Evolutionary conservation across 1,140 invertebrate genomes (phyloP).

Genomic region (Glossosoma conforme): DNA sequence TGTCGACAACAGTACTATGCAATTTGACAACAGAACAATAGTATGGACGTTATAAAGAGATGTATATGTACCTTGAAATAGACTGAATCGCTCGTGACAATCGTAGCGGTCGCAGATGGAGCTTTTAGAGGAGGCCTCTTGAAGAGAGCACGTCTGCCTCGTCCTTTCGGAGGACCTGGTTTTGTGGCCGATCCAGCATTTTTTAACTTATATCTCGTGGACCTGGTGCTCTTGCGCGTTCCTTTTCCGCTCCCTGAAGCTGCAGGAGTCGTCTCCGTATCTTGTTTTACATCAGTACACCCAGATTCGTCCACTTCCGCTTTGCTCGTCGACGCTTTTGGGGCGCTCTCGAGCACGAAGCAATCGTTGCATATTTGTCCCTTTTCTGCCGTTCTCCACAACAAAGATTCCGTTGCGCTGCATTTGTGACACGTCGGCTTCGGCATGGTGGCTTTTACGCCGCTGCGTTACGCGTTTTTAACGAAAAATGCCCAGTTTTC

Average conservation of each 20-base stretch:
- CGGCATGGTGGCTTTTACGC: constrained; percentile 35
- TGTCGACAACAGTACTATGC: no score
- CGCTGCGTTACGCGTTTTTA: not conserved
- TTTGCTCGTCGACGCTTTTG: constrained; percentile 34
- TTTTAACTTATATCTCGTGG: constrained; percentile 44
- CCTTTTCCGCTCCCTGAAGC: constrained; percentile 42
- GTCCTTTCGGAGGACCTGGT: constrained; percentile 56
- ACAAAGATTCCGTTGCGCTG: constrained; percentile 40
- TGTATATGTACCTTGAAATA: constrained; percentile 68
- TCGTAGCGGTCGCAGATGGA: constrained; percentile 71
- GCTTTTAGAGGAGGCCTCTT: constrained; percentile 79
- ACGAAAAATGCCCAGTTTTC: not conserved
- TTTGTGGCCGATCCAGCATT: constrained; percentile 37
- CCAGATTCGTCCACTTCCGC: constrained; percentile 38
- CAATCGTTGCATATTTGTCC: constrained; percentile 50
- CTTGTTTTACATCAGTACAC: constrained; percentile 35
- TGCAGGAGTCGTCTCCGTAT: constrained; percentile 35
- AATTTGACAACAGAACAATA: no score
- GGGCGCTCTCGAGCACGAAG: constrained; percentile 39
- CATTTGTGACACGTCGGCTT: constrained; percentile 47
- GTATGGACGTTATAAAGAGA: no score
- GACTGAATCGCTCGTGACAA: constrained; percentile 73
- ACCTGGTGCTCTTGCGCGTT: constrained; percentile 41
- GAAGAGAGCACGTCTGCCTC: constrained; percentile 72
- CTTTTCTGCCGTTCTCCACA: constrained; percentile 44